Conservation (phyloP, 2,113 vertebrate species). For the Ranitomeya variabilis region DNA sequence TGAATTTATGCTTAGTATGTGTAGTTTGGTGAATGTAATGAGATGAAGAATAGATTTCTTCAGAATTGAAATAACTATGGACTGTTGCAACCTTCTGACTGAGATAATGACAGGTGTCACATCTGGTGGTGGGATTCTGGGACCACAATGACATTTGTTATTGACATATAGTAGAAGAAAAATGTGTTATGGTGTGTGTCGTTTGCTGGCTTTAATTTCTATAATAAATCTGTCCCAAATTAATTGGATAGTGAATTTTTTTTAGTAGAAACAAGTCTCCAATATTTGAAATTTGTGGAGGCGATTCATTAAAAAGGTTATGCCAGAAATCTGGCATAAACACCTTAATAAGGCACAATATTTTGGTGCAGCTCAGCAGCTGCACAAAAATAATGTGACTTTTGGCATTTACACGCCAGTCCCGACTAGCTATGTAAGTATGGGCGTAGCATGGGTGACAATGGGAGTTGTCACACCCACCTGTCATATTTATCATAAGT, state of each 20-base stretch:
- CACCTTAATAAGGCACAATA: no score
- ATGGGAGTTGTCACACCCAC: no score
- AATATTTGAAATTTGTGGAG: neutral
- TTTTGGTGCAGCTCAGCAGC: no score
- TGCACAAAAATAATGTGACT: no score
- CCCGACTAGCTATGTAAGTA: no score
- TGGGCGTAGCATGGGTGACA: no score
- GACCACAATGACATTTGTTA: neutral
- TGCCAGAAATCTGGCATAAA: no score
- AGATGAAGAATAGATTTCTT: neutral
- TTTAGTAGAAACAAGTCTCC: neutral
- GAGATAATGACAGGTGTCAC: neutral
- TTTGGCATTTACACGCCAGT: no score
- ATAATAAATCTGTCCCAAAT: conserved; percentile 49
- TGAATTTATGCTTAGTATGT: neutral
- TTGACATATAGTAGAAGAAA: conserved; percentile 1
- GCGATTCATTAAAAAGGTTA: no score
- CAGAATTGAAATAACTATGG: neutral
- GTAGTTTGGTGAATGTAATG: conserved; percentile 20
- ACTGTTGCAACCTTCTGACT: neutral
- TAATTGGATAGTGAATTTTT: neutral
- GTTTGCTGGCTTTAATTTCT: conserved; percentile 25
- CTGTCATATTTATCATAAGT: no score
- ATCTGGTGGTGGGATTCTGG: neutral
- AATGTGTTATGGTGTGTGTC: neutral